These are phyloP conservation scores for Agonopterix subpropinquella DNA, from an alignment of 2,888 invertebrate genomes.

Conservation along the genomic window DNA sequence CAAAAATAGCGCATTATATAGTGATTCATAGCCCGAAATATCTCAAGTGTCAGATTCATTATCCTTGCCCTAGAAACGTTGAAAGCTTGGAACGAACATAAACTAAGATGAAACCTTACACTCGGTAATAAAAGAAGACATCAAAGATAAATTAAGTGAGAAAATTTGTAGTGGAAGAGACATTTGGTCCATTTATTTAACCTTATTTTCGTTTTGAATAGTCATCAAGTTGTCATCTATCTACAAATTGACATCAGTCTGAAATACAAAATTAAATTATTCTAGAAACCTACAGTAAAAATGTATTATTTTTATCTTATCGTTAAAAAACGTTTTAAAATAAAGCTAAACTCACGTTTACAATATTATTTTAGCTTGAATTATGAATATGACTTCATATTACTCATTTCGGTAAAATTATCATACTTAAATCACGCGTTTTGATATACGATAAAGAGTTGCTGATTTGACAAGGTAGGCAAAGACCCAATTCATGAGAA, in stretches of 20 bases:
- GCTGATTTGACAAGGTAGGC: neutral
- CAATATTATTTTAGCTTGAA: too few relatives aligned
- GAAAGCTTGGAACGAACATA: constrained; percentile 10
- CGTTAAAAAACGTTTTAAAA: too few relatives aligned
- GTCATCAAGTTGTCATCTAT: too few relatives aligned
- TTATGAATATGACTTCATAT: too few relatives aligned
- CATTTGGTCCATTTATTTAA: constrained; percentile 1
- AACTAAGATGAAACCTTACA: constrained; percentile 10
- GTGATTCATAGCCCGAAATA: constrained; percentile 16
- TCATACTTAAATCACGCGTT: too few relatives aligned
- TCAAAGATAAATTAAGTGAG: constrained; percentile 9
- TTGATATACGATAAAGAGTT: neutral
- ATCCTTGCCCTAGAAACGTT: constrained; percentile 21
- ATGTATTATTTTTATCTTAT: too few relatives aligned
- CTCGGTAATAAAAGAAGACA: constrained; percentile 9
- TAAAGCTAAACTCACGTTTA: too few relatives aligned
- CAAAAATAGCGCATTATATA: constrained; percentile 8
- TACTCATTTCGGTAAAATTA: too few relatives aligned
- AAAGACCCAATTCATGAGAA: neutral
- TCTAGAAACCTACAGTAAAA: too few relatives aligned
- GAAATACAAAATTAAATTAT: too few relatives aligned
- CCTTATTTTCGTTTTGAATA: neutral
- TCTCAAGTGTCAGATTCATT: constrained; percentile 22
- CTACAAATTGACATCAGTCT: too few relatives aligned
- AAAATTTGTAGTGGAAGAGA: neutral